A percentile compares a stretch with the other conserved stretches of the same genome.
These are phyloP conservation scores for Saccostrea echinata DNA, from an alignment of 1,140 invertebrate genomes.

Conservation along the genomic window DNA sequence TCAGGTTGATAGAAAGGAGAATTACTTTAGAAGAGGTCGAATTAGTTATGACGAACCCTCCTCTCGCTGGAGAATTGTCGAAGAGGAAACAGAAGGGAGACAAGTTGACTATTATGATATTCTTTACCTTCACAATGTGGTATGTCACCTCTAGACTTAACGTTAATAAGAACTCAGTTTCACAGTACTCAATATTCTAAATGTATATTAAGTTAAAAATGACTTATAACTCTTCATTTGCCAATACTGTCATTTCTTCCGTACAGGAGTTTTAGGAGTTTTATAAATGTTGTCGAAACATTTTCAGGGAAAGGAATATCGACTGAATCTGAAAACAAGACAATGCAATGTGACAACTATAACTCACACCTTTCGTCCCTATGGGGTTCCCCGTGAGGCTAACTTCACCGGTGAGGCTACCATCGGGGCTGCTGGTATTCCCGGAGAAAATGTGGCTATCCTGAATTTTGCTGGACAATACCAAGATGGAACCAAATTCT, in stretches of 20 bases:
- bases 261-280: too few relatives aligned
- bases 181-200: too few relatives aligned
- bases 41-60: slow-evolving; percentile 54
- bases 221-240: too few relatives aligned
- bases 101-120: slow-evolving; percentile 68
- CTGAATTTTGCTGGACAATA: slow-evolving; percentile 62
- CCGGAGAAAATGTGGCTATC: slow-evolving; percentile 62
- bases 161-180: too few relatives aligned
- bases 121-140: slow-evolving; percentile 73
- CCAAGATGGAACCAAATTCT: slow-evolving; percentile 49
- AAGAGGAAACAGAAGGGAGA: slow-evolving; percentile 47
- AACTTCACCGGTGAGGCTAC: slow-evolving; percentile 65
- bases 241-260: too few relatives aligned
- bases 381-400: slow-evolving; percentile 70
- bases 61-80: slow-evolving; percentile 48
- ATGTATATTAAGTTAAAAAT: too few relatives aligned
- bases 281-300: background rate
- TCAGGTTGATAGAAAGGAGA: slow-evolving; percentile 59
- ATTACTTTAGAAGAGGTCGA: slow-evolving; percentile 44
- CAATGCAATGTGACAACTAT: slow-evolving; percentile 68
- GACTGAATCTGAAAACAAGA: slow-evolving; percentile 67
- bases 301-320: slow-evolving; percentile 70
- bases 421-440: slow-evolving; percentile 68
- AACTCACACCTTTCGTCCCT: slow-evolving; percentile 68
- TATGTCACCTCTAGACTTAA: slow-evolving; percentile 53